Evolutionary conservation across 1,140 invertebrate genomes (phyloP).

Genomic region (Sinonovacula constricta): DNA sequence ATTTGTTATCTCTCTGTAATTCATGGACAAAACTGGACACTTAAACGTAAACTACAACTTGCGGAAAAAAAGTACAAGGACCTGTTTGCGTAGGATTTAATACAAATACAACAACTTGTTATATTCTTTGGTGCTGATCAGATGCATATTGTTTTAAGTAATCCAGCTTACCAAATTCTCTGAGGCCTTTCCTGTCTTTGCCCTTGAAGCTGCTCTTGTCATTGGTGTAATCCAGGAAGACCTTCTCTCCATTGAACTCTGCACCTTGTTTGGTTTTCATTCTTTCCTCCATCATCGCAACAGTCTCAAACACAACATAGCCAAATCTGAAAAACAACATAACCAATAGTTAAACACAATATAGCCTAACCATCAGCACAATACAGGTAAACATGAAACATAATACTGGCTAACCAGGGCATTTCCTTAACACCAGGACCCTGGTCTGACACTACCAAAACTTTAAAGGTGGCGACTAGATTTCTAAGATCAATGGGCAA

Average conservation of each 20-base stretch:
- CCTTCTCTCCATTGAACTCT: slow-evolving; percentile 67
- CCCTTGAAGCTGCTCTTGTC: slow-evolving; percentile 47
- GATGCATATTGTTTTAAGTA: too few relatives aligned
- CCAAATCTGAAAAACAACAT: slow-evolving; percentile 72
- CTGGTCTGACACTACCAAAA: too few relatives aligned
- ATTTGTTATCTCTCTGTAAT: too few relatives aligned
- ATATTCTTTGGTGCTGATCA: neutral
- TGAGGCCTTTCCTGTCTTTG: slow-evolving; percentile 7
- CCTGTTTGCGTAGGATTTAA: too few relatives aligned
- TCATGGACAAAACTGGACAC: too few relatives aligned
- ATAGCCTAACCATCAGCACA: neutral
- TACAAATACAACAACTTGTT: neutral
- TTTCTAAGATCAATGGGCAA: too few relatives aligned
- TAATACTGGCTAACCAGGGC: too few relatives aligned
- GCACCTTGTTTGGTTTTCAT: slow-evolving; percentile 69
- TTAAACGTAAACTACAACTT: too few relatives aligned
- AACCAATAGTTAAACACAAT: neutral
- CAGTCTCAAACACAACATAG: slow-evolving; percentile 67
- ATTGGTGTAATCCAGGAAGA: slow-evolving; percentile 65
- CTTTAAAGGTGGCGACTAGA: too few relatives aligned
- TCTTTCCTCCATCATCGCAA: slow-evolving; percentile 59
- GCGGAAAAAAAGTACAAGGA: too few relatives aligned
- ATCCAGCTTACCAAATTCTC: slow-evolving; percentile 27
- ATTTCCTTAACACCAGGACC: too few relatives aligned
- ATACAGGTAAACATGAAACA: too few relatives aligned